Base-by-base conservation (phyloP, 1,140 invertebrate species). In the Diachasma alloeum region DNA sequence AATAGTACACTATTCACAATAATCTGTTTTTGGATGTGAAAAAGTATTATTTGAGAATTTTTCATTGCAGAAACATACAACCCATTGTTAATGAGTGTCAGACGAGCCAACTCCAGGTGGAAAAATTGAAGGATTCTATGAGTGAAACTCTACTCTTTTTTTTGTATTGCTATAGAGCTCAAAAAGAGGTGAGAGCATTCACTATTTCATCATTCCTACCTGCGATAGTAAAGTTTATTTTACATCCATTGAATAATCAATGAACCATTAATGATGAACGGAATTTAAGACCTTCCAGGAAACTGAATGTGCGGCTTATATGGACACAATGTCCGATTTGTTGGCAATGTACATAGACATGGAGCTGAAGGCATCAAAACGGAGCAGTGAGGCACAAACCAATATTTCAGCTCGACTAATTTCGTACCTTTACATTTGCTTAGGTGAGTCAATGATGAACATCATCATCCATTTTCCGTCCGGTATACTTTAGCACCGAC, bases 281-380 rank as follows among this genome's bases (percentile, higher is more conserved):
- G 11, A 15, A 74, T 74, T 68, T 44, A 74, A 46, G 59, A 26
- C 48, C 59, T 85, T 84, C 71, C 79, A 90, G 89, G 83, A 84
- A 24, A 67, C 83, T 67, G 85, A 89, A 80, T 82, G 81, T 59
- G 81, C 81, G 56, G 72, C 78, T 53, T 91, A 91, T 80, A 83
- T 90, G 75, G 85, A 88, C 68, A 83, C 84, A 37, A 91, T 90
- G 89, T 89, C 90, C 13, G 86, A 90, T 78, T 80, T 91, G 39
- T 74, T 91, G 75, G 87, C 89, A 9, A 82, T 90, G 78, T 90
- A 89, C 67, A 86, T 91, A 80, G 90, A 91, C 76, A 86, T 90
- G 85, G 90, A 91, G 83, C 80, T 91, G 71, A 87, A 87, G 79
- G 84, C 87, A 37, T 91, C 90, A 74, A 88, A 80, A 71, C 83